phyloP scores from a whole-genome alignment of 1,140 invertebrate genomes.

The Orussus abietinus region DNA sequence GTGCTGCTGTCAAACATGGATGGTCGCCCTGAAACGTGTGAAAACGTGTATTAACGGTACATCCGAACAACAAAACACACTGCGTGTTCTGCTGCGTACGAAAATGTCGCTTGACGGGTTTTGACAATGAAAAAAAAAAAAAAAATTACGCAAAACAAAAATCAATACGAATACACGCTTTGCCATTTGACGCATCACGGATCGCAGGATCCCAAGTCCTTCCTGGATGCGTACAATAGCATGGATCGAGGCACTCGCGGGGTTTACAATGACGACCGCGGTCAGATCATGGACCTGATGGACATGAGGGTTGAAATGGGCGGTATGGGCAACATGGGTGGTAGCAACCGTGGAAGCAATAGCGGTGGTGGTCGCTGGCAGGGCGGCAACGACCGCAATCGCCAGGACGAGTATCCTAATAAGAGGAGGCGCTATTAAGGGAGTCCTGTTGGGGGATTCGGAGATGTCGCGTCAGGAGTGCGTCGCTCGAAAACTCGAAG shows the following conservation, averaged over 20 bases:
- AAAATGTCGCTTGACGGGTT: constrained; percentile 6
- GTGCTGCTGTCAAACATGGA: constrained; percentile 54
- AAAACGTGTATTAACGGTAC: constrained; percentile 35
- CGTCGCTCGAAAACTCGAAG: too few species aligned
- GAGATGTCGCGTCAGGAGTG: too few species aligned
- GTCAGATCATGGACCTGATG: constrained; percentile 53
- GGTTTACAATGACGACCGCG: constrained; percentile 51
- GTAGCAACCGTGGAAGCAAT: constrained; percentile 19
- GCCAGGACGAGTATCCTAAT: constrained; percentile 53
- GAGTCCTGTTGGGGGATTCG: too few species aligned
- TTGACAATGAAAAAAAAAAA: constrained; percentile 6
- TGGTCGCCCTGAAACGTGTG: constrained; percentile 43
- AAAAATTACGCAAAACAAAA: constrained; percentile 6
- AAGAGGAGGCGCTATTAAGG: constrained; percentile 52
- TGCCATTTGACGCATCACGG: neutral
- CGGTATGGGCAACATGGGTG: constrained; percentile 31
- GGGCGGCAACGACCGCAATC: constrained; percentile 42
- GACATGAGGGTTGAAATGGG: constrained; percentile 54
- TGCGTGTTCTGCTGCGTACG: constrained; percentile 17
- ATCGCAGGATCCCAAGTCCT: constrained; percentile 51
- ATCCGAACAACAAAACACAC: constrained; percentile 20
- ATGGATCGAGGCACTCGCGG: constrained; percentile 47
- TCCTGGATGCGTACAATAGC: constrained; percentile 52
- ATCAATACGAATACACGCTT: constrained; percentile 4
- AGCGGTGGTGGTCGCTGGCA: constrained; percentile 39